Evolutionary conservation across 2,797 vertebrate genomes (phyloP).

Genomic region (Pristis pectinata): DNA sequence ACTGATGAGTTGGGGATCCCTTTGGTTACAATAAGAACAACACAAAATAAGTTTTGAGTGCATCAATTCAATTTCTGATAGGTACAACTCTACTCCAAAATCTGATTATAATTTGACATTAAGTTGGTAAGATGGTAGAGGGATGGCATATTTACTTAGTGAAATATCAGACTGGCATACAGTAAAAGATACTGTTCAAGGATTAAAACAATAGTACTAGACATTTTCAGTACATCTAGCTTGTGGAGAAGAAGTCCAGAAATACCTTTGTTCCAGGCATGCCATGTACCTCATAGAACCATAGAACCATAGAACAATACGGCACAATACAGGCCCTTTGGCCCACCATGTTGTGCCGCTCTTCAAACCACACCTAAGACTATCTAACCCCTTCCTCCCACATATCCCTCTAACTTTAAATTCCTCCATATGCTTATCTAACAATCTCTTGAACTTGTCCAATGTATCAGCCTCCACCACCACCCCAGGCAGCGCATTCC

Average conservation of each 20-base stretch:
- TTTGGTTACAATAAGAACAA: neutral
- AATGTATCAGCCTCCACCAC: too few species aligned
- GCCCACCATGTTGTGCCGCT: too few species aligned
- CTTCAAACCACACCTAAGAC: too few species aligned
- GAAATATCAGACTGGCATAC: neutral
- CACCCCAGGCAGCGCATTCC: too few species aligned
- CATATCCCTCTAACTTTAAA: too few species aligned
- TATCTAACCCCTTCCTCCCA: too few species aligned
- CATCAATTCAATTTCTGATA: neutral
- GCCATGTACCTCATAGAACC: too few species aligned
- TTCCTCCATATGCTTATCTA: too few species aligned
- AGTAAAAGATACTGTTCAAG: neutral
- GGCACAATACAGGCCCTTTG: too few species aligned
- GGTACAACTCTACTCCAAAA: neutral
- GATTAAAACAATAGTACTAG: neutral
- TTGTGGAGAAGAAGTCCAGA: neutral
- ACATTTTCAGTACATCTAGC: neutral
- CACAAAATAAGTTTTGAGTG: neutral
- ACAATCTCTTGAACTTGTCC: too few species aligned
- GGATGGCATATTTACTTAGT: neutral
- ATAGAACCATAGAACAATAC: too few species aligned
- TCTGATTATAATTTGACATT: neutral
- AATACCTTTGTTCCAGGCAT: neutral
- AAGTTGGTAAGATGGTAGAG: neutral
- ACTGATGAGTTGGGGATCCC: neutral